These are phyloP conservation scores for Etheostoma nigrum DNA, from an alignment of 2,797 vertebrate species.

Conservation along the genomic window DNA sequence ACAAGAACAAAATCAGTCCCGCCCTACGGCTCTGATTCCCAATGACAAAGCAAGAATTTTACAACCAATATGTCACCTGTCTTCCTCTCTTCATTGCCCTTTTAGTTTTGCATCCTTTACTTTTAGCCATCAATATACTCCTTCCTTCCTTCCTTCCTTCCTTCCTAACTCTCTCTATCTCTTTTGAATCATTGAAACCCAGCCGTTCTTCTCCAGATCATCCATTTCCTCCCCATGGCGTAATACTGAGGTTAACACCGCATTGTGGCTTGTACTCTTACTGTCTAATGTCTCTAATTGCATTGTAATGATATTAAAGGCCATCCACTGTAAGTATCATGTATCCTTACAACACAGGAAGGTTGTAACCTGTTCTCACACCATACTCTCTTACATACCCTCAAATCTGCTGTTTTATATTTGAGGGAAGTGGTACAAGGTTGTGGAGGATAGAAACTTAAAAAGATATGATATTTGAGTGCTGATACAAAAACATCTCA, in stretches of 20 bases:
- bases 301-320: slow-evolving; percentile 67
- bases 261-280: slow-evolving; percentile 67
- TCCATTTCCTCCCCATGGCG: slow-evolving; percentile 69
- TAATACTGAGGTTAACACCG: slow-evolving; percentile 72
- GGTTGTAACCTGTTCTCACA: slow-evolving; percentile 41
- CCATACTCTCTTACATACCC: slow-evolving; percentile 17
- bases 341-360: slow-evolving; percentile 41
- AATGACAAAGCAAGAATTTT: slow-evolving; percentile 73
- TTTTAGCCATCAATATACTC: slow-evolving; percentile 67
- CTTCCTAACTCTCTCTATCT: slow-evolving; percentile 11
- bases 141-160: slow-evolving; percentile 20
- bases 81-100: slow-evolving; percentile 58
- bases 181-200: slow-evolving; percentile 57
- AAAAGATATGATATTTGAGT: slow-evolving; percentile 1
- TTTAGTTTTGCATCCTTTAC: slow-evolving; percentile 62
- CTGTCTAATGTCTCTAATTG: slow-evolving; percentile 70
- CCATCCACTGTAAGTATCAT: slow-evolving; percentile 51
- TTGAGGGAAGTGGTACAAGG: slow-evolving; percentile 2
- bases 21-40: slow-evolving; percentile 63
- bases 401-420: slow-evolving; percentile 13
- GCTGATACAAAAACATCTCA: background rate
- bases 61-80: slow-evolving; percentile 64
- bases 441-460: background rate
- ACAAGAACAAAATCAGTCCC: slow-evolving; percentile 69
- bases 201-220: slow-evolving; percentile 49